These are phyloP conservation scores for Toxotes chatareus DNA, from an alignment of 2,113 vertebrate species.

Conservation along the genomic window DNA sequence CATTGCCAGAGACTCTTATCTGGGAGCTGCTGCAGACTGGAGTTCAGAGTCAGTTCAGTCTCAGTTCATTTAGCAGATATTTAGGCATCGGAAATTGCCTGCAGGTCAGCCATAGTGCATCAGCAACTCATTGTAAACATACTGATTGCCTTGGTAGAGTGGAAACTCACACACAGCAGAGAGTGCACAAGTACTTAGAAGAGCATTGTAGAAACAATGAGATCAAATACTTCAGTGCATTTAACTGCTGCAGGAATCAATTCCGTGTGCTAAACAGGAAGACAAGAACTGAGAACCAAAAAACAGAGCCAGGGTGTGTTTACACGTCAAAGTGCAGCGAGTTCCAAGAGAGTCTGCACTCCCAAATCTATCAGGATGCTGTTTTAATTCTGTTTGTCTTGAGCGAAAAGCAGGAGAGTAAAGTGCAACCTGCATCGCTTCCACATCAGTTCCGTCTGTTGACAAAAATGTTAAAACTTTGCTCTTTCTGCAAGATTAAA, in stretches of 20 bases:
- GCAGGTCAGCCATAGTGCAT: constrained; percentile 57
- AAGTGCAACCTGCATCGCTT: not conserved
- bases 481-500: not conserved
- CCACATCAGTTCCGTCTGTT: not conserved
- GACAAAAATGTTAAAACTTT: not conserved
- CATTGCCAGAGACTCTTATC: constrained; percentile 25
- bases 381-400: not conserved
- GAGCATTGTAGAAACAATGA: constrained; percentile 10
- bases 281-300: not conserved
- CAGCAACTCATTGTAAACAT: constrained; percentile 42
- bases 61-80: constrained; percentile 61
- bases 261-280: not conserved
- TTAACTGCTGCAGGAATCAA: constrained; percentile 3
- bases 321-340: not conserved
- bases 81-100: constrained; percentile 47
- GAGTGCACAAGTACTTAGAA: constrained; percentile 16
- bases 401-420: not conserved
- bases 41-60: constrained; percentile 51
- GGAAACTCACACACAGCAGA: not conserved
- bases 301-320: not conserved
- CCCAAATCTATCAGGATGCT: not conserved
- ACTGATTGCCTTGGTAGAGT: constrained; percentile 11
- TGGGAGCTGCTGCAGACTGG: constrained; percentile 39
- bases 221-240: not conserved
- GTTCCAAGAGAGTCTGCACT: not conserved